Base-by-base conservation (phyloP, 2,797 vertebrate genomes). In the Odontamblyopus rebecca region DNA sequence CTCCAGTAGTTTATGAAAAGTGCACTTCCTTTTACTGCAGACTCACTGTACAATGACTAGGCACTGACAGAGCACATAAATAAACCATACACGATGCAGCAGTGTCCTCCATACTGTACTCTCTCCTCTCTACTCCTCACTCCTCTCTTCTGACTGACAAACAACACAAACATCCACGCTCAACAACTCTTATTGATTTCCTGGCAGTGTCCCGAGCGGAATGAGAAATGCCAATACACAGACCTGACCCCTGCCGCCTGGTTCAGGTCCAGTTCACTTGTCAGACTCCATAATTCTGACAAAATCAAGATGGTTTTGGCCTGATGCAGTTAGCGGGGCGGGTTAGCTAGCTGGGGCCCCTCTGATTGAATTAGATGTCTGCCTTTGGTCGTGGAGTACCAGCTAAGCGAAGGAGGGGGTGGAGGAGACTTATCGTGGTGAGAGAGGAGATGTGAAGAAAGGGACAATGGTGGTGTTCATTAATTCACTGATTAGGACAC, bases 251-350 rank as follows among this genome's bases (percentile, higher is more conserved):
- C 23, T 77, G 84, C 83, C 88, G 74, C 48, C 57, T 85, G 89
- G 93, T 93, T 94, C 92, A 94, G 29, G 74, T 91, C 67, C 78
- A 94, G 93, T 94, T 93, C 93, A 94, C 93, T 92, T 93, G 92
- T 93, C 93, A 93, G 94, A 92, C 93, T 93, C 87, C 86, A 92
- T 93, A 90, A 92, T 92, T 94, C 78, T 91, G 93, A 93, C 89
- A 86, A 91, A 91, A 91, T 92, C 90, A 92, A 92, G 92, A 92
- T 88, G 89, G 89, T 82, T 89, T 89, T 89, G 82, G 88, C 5
- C 44, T 90, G 91, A 93, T 93, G 91, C 79, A 78, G 91, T 93
- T 93, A 92, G 88, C 77, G 78, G 62, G 73, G 79, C 83, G 70
- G 71, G 81, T 85, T 81, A 41, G 86, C 85, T 87, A 16, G 44